Evolutionary conservation across 2,797 vertebrate species (phyloP).

Genomic region (Acanthurus leucopareius): DNA sequence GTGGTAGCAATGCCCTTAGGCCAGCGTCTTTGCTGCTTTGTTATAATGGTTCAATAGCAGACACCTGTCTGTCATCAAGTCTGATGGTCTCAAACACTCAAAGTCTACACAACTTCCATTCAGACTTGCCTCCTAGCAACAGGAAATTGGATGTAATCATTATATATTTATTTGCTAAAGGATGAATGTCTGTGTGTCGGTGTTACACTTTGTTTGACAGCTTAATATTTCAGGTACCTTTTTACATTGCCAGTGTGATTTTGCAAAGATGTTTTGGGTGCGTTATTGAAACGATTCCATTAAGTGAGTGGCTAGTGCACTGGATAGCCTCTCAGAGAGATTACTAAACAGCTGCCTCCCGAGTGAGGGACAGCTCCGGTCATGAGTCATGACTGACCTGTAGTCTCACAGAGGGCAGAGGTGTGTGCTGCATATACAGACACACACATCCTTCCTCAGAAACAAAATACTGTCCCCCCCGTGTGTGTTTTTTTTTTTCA

Average conservation of each 20-base stretch:
- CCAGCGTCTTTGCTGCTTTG: slow-evolving; percentile 62
- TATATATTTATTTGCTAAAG: slow-evolving; percentile 23
- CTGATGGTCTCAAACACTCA: slow-evolving; percentile 40
- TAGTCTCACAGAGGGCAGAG: slow-evolving; percentile 57
- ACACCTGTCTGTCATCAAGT: slow-evolving; percentile 73
- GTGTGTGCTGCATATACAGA: slow-evolving; percentile 35
- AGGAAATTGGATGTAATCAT: slow-evolving; percentile 26
- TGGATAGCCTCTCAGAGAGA: slow-evolving; percentile 82
- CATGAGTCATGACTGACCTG: slow-evolving; percentile 70
- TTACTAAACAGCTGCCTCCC: slow-evolving; percentile 81
- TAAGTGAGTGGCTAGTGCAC: slow-evolving; percentile 69
- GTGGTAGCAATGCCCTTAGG: slow-evolving; percentile 53
- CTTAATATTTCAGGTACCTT: slow-evolving; percentile 37
- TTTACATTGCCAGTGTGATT: slow-evolving; percentile 55
- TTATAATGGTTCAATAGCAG: slow-evolving; percentile 58
- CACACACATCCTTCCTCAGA: slow-evolving; percentile 22
- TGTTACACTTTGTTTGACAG: slow-evolving; percentile 40
- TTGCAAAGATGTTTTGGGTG: slow-evolving; percentile 68
- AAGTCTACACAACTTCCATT: slow-evolving; percentile 28
- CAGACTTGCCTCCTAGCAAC: slow-evolving; percentile 5
- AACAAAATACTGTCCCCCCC: slow-evolving; percentile 39
- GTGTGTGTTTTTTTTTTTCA: slow-evolving; percentile 8
- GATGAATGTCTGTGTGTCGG: slow-evolving; percentile 16
- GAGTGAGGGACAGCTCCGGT: slow-evolving; percentile 62
- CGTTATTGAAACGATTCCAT: slow-evolving; percentile 80